Evolutionary conservation across 2,888 invertebrate species (phyloP).

Genomic region (Sphecodes monilicornis): DNA sequence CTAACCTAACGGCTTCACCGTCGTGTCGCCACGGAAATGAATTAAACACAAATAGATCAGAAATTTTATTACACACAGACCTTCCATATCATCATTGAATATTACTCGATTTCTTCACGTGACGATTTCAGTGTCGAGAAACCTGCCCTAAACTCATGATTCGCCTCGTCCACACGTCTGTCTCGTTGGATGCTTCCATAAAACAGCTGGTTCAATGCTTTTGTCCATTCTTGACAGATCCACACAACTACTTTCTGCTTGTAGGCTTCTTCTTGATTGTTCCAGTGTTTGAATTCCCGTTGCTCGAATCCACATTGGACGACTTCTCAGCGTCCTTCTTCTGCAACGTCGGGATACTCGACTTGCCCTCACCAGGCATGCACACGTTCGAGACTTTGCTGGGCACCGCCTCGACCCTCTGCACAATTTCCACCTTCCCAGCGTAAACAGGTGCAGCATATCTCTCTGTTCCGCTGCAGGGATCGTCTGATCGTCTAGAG

Average conservation of each 20-base stretch:
- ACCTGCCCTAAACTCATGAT: not conserved
- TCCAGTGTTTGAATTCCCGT: slow-evolving; percentile 73
- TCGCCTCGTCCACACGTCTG: not conserved
- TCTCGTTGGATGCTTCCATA: not conserved
- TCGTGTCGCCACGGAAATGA: not conserved
- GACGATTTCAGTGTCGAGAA: not conserved
- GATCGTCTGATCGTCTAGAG: slow-evolving; percentile 73
- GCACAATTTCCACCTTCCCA: slow-evolving; percentile 75
- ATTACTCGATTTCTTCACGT: too few relatives aligned
- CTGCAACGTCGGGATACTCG: slow-evolving; percentile 70
- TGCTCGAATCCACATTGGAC: slow-evolving; percentile 67
- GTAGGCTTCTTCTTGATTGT: slow-evolving; percentile 77
- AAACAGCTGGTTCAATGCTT: too few relatives aligned
- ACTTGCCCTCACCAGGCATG: slow-evolving; percentile 64
- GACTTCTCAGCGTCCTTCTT: slow-evolving; percentile 68
- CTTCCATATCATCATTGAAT: not conserved
- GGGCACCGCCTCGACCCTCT: slow-evolving; percentile 70
- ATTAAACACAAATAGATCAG: not conserved
- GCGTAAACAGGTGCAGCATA: slow-evolving; percentile 27
- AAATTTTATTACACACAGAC: not conserved
- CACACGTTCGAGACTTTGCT: slow-evolving; percentile 58
- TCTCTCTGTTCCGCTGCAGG: slow-evolving; percentile 53
- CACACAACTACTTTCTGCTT: slow-evolving; percentile 63
- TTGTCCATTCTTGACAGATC: not conserved
- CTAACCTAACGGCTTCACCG: not conserved